Conservation (phyloP, 92 coral and sea anemone species). For the Zoanthus sansibaricus region DNA sequence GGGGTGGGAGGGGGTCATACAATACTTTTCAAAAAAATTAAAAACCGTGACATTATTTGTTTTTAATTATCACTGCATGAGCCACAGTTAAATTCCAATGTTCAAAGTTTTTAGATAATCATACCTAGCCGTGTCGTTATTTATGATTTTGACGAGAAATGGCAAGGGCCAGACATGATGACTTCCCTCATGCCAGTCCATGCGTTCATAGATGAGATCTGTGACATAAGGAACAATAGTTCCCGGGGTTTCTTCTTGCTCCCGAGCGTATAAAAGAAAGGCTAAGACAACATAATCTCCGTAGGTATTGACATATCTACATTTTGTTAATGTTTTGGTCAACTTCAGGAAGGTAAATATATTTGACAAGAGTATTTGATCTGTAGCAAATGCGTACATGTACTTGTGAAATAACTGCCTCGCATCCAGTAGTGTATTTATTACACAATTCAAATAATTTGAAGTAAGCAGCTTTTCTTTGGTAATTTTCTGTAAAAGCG, state of each 20-base stretch:
- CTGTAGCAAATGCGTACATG: not conserved
- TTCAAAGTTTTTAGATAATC: slow-evolving; percentile 34
- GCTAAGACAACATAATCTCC: not conserved
- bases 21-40: too few relatives aligned
- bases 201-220: slow-evolving; percentile 18
- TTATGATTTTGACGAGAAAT: slow-evolving; percentile 24
- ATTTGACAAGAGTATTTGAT: not conserved
- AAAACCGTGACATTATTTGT: too few relatives aligned
- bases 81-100: slow-evolving; percentile 16
- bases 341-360: not conserved
- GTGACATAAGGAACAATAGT: not conserved
- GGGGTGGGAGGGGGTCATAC: too few relatives aligned
- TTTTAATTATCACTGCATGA: too few relatives aligned
- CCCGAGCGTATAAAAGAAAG: slow-evolving; percentile 8
- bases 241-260: not conserved
- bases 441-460: not conserved
- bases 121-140: slow-evolving; percentile 1
- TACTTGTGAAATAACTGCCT: slow-evolving; percentile 22
- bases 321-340: not conserved
- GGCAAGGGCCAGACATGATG: slow-evolving; percentile 2
- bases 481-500: not conserved
- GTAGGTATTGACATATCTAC: not conserved
- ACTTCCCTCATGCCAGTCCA: slow-evolving; percentile 16
- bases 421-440: not conserved
- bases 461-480: not conserved